phyloP scores from a whole-genome alignment of 1,140 invertebrate genomes.

The Cotesia chilonis region DNA sequence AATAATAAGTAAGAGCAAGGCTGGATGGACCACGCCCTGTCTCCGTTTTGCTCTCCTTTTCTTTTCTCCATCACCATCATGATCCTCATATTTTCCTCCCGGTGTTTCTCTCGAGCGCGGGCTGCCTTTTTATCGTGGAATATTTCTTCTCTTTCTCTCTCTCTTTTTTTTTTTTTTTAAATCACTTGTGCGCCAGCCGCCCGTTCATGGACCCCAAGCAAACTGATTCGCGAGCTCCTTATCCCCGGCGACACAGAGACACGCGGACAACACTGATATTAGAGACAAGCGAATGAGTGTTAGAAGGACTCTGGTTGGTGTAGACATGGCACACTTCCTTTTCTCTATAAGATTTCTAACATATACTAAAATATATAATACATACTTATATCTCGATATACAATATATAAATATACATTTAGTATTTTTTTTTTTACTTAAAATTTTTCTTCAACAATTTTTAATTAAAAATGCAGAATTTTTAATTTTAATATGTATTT shows the following conservation, averaged over 20 bases:
- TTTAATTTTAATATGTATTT: no score
- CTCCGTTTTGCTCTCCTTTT: slow-evolving; percentile 56
- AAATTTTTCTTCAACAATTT: no score
- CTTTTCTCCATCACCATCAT: slow-evolving; percentile 20
- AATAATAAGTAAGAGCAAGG: slow-evolving; percentile 64
- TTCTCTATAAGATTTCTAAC: slow-evolving; percentile 40
- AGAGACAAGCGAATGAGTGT: no score
- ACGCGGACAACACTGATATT: no score
- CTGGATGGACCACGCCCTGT: slow-evolving; percentile 66
- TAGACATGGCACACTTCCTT: slow-evolving; percentile 50
- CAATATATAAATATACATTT: no score
- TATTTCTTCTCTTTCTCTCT: slow-evolving; percentile 6
- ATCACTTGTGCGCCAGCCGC: slow-evolving; percentile 21
- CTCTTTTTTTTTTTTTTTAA: slow-evolving; percentile 1
- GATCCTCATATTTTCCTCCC: not conserved
- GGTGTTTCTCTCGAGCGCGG: not conserved
- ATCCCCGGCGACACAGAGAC: slow-evolving; percentile 46
- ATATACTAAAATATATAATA: not conserved
- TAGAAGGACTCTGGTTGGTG: slow-evolving; percentile 42
- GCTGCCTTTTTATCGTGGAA: slow-evolving; percentile 17
- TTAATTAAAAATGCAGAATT: no score
- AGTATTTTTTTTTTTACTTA: no score
- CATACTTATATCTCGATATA: no score
- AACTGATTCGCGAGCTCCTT: slow-evolving; percentile 25
- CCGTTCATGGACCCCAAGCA: slow-evolving; percentile 39